phyloP scores from a whole-genome alignment of 2,113 vertebrate species.

The Corvus hawaiiensis region DNA sequence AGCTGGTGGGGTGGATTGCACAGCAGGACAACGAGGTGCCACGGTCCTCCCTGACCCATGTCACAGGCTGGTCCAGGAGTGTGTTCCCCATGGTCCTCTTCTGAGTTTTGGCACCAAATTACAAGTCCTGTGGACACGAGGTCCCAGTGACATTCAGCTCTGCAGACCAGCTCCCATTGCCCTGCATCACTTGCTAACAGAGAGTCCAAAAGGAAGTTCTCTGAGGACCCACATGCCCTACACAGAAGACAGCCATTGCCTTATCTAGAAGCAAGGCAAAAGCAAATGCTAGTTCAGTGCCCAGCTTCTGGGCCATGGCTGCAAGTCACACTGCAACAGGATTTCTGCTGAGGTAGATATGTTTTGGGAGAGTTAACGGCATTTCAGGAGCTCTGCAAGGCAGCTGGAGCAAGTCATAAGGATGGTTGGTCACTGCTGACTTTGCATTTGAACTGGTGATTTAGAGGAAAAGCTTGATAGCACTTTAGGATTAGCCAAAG shows the following conservation, averaged over 20 bases:
- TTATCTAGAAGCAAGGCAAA: not conserved
- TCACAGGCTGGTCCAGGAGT: not conserved
- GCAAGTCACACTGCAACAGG: not conserved
- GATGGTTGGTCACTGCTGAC: not conserved
- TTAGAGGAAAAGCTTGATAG: not conserved
- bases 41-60: fast-evolving
- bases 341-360: not conserved
- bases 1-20: not conserved
- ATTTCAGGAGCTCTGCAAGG: not conserved
- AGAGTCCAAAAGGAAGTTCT: not conserved
- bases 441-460: not conserved
- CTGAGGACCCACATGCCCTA: fast-evolving
- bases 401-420: not conserved
- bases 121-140: not conserved
- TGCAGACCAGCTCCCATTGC: not conserved
- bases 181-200: not conserved
- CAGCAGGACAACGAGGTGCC: fast-evolving
- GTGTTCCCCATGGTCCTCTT: not conserved
- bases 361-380: not conserved
- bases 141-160: not conserved
- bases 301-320: not conserved
- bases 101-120: not conserved
- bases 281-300: not conserved
- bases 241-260: not conserved
- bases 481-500: not conserved